Conservation (phyloP, 1,140 invertebrate genomes). For the Eupristina koningsbergeri region DNA sequence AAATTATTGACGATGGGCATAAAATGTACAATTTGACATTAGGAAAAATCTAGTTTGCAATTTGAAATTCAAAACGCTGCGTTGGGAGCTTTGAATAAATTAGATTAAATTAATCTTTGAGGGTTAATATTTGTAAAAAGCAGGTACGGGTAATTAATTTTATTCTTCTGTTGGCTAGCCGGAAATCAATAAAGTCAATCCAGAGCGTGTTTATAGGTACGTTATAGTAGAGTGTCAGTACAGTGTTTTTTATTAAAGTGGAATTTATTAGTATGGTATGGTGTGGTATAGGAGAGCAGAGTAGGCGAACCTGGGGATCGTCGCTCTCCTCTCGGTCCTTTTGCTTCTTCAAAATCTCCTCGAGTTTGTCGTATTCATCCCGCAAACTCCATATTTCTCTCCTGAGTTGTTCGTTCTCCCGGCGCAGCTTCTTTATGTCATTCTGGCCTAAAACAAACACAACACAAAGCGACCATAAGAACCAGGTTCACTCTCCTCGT, state of each 20-base stretch:
- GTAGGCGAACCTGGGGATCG: constrained; percentile 70
- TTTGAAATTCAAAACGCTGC: too few species aligned
- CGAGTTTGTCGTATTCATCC: constrained; percentile 89
- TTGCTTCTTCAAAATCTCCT: constrained; percentile 81
- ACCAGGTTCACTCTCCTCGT: not conserved
- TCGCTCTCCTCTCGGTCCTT: constrained; percentile 75
- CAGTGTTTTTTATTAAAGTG: too few species aligned
- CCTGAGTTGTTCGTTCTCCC: constrained; percentile 89
- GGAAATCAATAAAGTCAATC: constrained; percentile 48
- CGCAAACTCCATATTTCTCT: constrained; percentile 89
- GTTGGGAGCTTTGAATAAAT: not conserved
- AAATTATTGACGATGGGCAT: too few species aligned
- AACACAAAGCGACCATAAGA: constrained; percentile 14
- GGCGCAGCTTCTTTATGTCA: constrained; percentile 89
- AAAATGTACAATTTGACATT: too few species aligned
- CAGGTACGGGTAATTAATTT: constrained; percentile 25
- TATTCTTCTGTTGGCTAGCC: not conserved
- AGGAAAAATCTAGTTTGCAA: too few species aligned
- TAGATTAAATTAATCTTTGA: constrained; percentile 1
- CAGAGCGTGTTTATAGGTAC: not conserved
- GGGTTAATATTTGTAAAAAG: constrained; percentile 21
- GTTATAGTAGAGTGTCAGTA: too few species aligned
- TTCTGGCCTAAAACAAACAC: constrained; percentile 80
- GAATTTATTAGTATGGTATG: too few species aligned
- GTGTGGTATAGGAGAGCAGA: too few species aligned